Conservation (phyloP, 2,113 vertebrate genomes). For the Silurus glanis region DNA sequence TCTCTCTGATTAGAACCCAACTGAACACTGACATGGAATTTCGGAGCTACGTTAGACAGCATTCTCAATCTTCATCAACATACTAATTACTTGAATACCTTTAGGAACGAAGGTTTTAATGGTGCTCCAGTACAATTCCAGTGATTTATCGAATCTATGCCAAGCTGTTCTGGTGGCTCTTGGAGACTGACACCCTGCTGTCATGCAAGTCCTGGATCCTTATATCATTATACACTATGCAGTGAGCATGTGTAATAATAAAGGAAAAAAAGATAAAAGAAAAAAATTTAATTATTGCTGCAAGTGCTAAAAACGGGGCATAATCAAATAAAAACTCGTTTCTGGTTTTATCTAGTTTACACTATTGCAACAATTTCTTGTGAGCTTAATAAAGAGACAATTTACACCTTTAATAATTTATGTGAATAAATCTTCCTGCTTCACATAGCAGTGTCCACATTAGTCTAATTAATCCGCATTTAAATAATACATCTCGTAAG, state of each 20-base stretch:
- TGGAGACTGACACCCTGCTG: neutral
- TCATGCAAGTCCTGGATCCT: neutral
- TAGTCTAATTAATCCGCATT: neutral
- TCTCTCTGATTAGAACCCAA: neutral
- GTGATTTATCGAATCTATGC: neutral
- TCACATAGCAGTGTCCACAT: neutral
- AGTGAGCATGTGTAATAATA: neutral
- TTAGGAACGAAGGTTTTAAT: neutral
- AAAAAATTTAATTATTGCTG: neutral
- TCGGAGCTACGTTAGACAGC: neutral
- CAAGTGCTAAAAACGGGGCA: neutral
- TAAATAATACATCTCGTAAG: neutral
- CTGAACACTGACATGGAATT: neutral
- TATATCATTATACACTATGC: too few species aligned
- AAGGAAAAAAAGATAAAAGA: too few species aligned
- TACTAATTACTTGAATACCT: neutral
- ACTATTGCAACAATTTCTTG: neutral
- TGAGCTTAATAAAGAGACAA: constrained; percentile 11
- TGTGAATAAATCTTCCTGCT: neutral
- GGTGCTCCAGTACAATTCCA: neutral
- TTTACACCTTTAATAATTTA: constrained; percentile 15
- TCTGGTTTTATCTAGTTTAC: neutral
- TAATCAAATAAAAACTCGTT: neutral
- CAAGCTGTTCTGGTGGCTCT: neutral
- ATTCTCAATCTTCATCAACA: neutral